Conservation (phyloP, 23 tunicate species). For the Trididemnum miniatum region DNA sequence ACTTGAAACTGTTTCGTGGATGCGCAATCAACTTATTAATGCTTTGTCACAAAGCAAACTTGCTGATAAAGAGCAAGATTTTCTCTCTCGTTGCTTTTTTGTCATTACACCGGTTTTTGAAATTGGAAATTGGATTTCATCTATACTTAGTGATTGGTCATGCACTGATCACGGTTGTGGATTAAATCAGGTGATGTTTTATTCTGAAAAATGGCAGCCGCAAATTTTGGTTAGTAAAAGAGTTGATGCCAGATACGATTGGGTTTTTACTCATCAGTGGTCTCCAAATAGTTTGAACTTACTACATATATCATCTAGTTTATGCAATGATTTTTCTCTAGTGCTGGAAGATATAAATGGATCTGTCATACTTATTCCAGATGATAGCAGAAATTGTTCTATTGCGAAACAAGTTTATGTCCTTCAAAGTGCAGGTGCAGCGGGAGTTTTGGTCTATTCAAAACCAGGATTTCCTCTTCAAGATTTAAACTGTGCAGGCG, state of each 20-base stretch:
- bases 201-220: not conserved
- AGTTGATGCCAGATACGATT: slow-evolving; percentile 63
- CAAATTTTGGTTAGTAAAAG: slow-evolving; percentile 16
- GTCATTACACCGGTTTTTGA: slow-evolving; percentile 37
- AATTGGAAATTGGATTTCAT: slow-evolving; percentile 45
- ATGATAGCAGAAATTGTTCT: slow-evolving; percentile 15
- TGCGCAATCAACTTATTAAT: slow-evolving; percentile 12
- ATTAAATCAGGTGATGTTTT: slow-evolving; percentile 25
- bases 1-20: slow-evolving; percentile 14
- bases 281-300: slow-evolving; percentile 5
- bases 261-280: slow-evolving; percentile 55
- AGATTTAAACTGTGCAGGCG: slow-evolving; percentile 48
- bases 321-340: not conserved
- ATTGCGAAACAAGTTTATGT: slow-evolving; percentile 37
- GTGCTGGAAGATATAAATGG: not conserved
- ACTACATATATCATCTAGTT: not conserved
- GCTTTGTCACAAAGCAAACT: slow-evolving; percentile 23
- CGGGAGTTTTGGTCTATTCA: slow-evolving; percentile 49
- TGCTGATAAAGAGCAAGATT: slow-evolving; percentile 7
- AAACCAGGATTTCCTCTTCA: slow-evolving; percentile 38
- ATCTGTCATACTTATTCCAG: slow-evolving; percentile 33
- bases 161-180: slow-evolving; percentile 73
- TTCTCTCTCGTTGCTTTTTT: slow-evolving; percentile 28
- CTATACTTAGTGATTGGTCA: slow-evolving; percentile 48
- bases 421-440: slow-evolving; percentile 42